These are phyloP conservation scores for Mastomys natalensis DNA, from an alignment of 2,113 vertebrate genomes.

Conservation along the genomic window DNA sequence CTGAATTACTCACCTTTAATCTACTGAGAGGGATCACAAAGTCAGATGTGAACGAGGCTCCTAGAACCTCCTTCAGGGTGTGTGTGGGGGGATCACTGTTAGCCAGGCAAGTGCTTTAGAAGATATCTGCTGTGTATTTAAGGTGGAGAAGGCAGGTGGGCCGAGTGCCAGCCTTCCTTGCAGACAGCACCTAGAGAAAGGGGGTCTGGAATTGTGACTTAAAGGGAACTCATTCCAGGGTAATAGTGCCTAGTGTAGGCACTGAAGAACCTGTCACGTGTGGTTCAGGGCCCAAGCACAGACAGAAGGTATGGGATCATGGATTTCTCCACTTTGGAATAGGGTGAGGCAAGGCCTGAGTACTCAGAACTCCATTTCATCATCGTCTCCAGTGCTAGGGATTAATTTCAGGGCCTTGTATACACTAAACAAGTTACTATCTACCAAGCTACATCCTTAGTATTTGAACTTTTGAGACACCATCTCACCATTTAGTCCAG, in stretches of 20 bases:
- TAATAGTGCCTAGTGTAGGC: background rate
- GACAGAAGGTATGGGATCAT: background rate
- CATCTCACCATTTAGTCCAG: background rate
- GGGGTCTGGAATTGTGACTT: background rate
- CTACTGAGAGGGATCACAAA: conserved; percentile 19
- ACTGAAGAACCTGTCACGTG: background rate
- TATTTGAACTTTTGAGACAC: background rate
- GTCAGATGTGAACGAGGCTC: background rate
- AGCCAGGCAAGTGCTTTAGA: background rate
- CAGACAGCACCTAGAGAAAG: conserved; percentile 35
- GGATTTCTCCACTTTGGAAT: background rate
- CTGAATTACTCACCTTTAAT: background rate
- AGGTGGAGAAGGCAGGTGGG: background rate
- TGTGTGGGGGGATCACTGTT: background rate
- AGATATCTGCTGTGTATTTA: background rate
- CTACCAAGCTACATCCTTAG: background rate
- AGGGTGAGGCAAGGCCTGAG: background rate
- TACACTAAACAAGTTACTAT: background rate
- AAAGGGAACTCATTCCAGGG: background rate
- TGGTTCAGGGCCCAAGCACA: conserved; percentile 11
- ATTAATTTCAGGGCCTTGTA: background rate
- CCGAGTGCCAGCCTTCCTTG: background rate
- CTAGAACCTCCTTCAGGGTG: background rate
- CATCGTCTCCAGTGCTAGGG: background rate
- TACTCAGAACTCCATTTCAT: too few relatives aligned